A percentile compares a stretch with the other conserved stretches of the same genome.
These are phyloP conservation scores for Labia minor DNA, from an alignment of 2,888 invertebrate genomes.

Conservation along the genomic window DNA sequence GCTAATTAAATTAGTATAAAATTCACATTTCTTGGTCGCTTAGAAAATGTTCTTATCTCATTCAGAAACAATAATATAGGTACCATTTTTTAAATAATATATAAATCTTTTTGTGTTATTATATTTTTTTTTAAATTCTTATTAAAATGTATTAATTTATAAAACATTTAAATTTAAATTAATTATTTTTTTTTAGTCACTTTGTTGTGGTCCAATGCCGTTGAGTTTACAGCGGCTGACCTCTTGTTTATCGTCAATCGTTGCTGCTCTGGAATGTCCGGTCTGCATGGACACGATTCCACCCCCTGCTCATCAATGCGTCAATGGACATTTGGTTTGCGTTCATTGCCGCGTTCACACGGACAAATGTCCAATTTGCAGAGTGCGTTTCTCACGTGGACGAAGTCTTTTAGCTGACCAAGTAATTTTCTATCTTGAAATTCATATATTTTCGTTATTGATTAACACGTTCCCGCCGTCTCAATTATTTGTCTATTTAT, in stretches of 20 bases:
- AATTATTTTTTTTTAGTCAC: too few relatives aligned
- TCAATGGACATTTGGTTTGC: conserved; percentile 28
- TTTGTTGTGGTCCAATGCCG: conserved; percentile 48
- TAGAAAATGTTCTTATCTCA: too few relatives aligned
- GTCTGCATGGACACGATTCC: conserved; percentile 29
- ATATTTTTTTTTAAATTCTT: too few relatives aligned
- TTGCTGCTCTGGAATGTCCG: conserved; percentile 34
- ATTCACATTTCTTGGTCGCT: too few relatives aligned
- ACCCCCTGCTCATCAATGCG: conserved; percentile 29
- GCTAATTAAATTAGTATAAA: too few relatives aligned
- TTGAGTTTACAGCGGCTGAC: conserved; percentile 42
- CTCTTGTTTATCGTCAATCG: conserved; percentile 41
- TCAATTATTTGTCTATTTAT: too few relatives aligned
- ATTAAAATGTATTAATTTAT: too few relatives aligned
- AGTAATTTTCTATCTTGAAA: conserved; percentile 29
- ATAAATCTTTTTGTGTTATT: too few relatives aligned
- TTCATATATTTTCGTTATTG: neutral
- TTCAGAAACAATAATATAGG: too few relatives aligned
- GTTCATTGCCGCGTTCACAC: conserved; percentile 26
- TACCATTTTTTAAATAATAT: too few relatives aligned
- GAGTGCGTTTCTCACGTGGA: conserved; percentile 37
- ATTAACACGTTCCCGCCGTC: too few relatives aligned
- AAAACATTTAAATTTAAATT: too few relatives aligned
- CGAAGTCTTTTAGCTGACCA: conserved; percentile 46
- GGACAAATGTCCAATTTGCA: conserved; percentile 27